phyloP scores from a whole-genome alignment of 2,888 invertebrate genomes.

The Scaeva pyrastri region DNA sequence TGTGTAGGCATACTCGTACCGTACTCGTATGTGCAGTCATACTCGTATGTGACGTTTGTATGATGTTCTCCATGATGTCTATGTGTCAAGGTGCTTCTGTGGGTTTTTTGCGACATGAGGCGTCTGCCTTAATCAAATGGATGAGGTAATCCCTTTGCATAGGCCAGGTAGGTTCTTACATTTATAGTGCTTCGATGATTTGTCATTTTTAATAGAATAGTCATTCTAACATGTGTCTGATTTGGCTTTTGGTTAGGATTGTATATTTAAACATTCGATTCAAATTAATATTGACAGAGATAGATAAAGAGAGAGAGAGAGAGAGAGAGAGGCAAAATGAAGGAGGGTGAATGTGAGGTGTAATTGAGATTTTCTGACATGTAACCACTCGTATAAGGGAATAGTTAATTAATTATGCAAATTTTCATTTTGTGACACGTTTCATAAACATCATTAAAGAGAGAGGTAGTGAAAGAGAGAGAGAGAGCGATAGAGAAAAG shows the following conservation, averaged over 20 bases:
- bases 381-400: background rate
- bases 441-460: background rate
- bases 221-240: constrained; percentile 63
- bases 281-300: constrained; percentile 2
- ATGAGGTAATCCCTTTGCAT: constrained; percentile 69
- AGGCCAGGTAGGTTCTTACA: background rate
- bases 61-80: constrained; percentile 30
- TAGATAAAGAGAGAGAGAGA: background rate
- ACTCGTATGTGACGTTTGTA: too few relatives aligned
- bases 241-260: constrained; percentile 19
- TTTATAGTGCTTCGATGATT: constrained; percentile 34
- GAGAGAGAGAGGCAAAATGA: too few relatives aligned
- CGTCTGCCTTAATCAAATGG: constrained; percentile 50
- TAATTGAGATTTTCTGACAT: constrained; percentile 27
- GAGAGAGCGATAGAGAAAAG: background rate
- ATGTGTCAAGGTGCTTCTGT: constrained; percentile 57
- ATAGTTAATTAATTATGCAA: constrained; percentile 61
- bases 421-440: constrained; percentile 37
- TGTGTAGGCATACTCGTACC: background rate
- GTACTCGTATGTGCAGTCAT: too few relatives aligned
- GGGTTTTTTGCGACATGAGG: constrained; percentile 48
- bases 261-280: constrained; percentile 30
- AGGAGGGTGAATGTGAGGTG: background rate
- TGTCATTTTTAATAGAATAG: constrained; percentile 54
- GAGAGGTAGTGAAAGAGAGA: background rate